Conservation (phyloP, 2,888 invertebrate genomes). For the Troides oblongomaculatus region DNA sequence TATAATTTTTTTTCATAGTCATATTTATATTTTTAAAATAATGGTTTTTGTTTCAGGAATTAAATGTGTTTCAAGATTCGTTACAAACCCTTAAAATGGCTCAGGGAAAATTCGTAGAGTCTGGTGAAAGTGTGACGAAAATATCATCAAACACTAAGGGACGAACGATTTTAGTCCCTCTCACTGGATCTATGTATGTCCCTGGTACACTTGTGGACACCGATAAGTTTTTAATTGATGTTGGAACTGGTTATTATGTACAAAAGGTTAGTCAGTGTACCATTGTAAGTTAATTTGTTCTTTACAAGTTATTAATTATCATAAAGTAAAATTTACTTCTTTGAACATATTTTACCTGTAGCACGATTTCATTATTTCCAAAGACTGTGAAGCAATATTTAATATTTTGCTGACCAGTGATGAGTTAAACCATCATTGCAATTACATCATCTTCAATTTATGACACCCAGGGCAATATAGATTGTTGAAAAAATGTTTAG, state of each 20-base stretch:
- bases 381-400: not conserved
- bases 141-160: conserved; percentile 88
- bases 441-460: too few relatives aligned
- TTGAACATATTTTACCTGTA: not conserved
- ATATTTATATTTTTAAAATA: conserved; percentile 7
- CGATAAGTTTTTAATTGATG: conserved; percentile 94
- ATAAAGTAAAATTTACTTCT: not conserved
- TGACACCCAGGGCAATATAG: too few relatives aligned
- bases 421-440: too few relatives aligned
- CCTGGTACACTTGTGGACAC: conserved; percentile 92
- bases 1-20: conserved; percentile 1
- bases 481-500: too few relatives aligned
- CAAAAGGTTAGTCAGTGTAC: conserved; percentile 85
- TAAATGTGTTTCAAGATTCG: conserved; percentile 93
- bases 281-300: not conserved
- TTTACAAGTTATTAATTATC: not conserved
- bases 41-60: conserved; percentile 81
- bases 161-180: conserved; percentile 93
- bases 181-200: conserved; percentile 98
- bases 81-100: conserved; percentile 93
- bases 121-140: conserved; percentile 90
- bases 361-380: not conserved
- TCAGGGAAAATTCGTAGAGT: conserved; percentile 93
- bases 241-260: conserved; percentile 98
- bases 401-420: too few relatives aligned